These are phyloP conservation scores for Hypsibius dujardini DNA, from an alignment of 1,140 invertebrate species.

Conservation along the genomic window DNA sequence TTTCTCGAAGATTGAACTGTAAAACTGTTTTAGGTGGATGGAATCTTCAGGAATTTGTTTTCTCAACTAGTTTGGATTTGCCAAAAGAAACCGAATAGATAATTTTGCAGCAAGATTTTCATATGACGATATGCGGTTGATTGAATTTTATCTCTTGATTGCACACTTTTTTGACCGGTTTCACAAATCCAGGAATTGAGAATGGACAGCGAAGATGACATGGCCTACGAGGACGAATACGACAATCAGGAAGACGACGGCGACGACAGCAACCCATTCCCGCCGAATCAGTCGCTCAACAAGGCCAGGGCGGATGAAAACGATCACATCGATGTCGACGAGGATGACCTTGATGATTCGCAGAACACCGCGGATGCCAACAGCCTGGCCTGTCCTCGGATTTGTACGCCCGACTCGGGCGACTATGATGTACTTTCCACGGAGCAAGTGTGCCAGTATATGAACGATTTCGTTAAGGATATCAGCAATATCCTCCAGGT, in stretches of 20 bases:
- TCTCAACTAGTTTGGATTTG: no score
- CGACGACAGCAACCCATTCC: background rate
- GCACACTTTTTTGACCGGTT: no score
- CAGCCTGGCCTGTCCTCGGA: background rate
- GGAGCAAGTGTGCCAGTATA: slow-evolving; percentile 87
- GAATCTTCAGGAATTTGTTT: no score
- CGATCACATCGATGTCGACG: slow-evolving; percentile 1
- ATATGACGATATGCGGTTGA: no score
- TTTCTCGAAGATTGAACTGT: no score
- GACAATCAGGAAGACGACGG: background rate
- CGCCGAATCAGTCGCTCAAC: no score
- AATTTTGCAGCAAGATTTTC: no score
- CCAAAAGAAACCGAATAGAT: no score
- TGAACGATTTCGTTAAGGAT: slow-evolving; percentile 90
- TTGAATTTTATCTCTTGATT: no score
- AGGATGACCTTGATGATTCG: background rate
- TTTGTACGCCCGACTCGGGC: background rate
- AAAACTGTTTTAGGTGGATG: no score
- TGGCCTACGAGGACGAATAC: background rate
- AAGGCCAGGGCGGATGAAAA: background rate
- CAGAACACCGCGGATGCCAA: background rate
- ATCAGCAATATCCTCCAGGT: slow-evolving; percentile 46
- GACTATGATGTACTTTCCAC: slow-evolving; percentile 73
- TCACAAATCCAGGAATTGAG: no score
- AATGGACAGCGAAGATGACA: background rate